Evolutionary conservation across 2,113 vertebrate species (phyloP).

Genomic region (Muscicapa adusta): DNA sequence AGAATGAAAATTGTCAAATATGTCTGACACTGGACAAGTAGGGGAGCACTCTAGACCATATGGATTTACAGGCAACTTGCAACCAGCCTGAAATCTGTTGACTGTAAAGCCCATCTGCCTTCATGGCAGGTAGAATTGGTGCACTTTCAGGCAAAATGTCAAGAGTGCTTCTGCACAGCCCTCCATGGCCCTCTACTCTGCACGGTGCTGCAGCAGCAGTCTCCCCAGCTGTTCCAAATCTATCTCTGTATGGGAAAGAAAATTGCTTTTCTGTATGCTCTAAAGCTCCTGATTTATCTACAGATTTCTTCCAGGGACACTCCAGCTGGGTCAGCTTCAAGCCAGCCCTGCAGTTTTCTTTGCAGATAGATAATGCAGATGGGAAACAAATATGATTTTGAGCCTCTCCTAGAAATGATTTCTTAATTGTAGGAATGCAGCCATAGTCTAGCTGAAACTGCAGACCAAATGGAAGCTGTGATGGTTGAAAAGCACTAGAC

Average conservation of each 20-base stretch:
- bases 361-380: background rate
- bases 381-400: background rate
- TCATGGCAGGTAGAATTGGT: background rate
- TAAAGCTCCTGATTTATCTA: background rate
- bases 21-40: background rate
- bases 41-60: background rate
- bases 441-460: background rate
- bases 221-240: slow-evolving; percentile 7
- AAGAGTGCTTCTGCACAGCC: background rate
- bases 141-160: background rate
- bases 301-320: background rate
- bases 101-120: background rate
- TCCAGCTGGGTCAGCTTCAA: slow-evolving; percentile 12
- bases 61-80: background rate
- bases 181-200: background rate
- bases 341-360: background rate
- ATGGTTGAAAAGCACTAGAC: background rate
- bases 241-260: background rate
- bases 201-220: background rate
- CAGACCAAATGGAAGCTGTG: background rate
- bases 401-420: rapidly evolving
- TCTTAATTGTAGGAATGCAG: background rate
- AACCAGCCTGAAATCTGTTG: background rate
- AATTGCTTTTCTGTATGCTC: background rate
- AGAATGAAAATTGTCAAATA: background rate